Evolutionary conservation across 2,888 invertebrate species (phyloP).

Genomic region (Luffia ferchaultella): DNA sequence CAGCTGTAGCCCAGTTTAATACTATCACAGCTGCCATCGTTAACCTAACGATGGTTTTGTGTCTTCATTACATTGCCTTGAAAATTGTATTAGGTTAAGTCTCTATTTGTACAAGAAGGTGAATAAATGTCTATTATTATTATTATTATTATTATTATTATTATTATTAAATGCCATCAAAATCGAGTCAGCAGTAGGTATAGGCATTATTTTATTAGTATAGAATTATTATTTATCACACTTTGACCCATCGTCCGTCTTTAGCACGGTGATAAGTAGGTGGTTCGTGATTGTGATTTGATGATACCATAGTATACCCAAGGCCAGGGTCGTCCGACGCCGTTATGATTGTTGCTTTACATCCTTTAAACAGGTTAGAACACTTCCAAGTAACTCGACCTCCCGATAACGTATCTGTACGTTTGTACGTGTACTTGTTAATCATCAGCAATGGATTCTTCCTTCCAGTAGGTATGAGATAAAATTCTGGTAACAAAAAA

Average conservation of each 20-base stretch:
- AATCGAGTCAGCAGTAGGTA: no score
- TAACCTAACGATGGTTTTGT: no score
- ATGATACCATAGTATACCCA: neutral
- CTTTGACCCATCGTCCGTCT: neutral
- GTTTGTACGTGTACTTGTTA: neutral
- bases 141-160: no score
- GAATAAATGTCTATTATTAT: no score
- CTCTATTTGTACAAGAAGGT: no score
- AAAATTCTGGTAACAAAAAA: neutral
- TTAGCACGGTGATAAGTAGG: neutral
- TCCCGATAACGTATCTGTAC: neutral
- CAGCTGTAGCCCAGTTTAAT: no score
- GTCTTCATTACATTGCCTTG: no score
- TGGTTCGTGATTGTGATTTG: constrained; percentile 1
- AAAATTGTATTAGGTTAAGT: no score
- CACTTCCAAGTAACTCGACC: neutral
- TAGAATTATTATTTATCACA: neutral
- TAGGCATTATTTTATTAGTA: no score
- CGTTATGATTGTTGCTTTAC: constrained; percentile 8
- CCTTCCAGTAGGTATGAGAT: neutral
- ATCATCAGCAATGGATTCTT: constrained; percentile 3
- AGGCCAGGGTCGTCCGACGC: constrained; percentile 4
- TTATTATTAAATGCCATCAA: no score
- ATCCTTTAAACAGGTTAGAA: constrained; percentile 1
- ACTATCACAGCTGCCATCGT: no score